Conservation (phyloP, 2,113 vertebrate genomes). For the Strigops habroptila region DNA sequence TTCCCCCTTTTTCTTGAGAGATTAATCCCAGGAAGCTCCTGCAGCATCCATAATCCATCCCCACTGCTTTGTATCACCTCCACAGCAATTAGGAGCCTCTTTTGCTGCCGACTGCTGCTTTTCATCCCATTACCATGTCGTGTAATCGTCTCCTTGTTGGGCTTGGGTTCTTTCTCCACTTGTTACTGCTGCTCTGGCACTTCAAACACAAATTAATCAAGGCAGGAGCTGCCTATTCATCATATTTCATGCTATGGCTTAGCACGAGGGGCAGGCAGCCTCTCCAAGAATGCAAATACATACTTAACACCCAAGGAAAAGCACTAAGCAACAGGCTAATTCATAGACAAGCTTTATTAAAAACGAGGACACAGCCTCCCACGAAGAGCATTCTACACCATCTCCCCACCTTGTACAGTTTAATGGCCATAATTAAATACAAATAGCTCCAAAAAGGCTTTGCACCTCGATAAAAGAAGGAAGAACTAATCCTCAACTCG, state of each 20-base stretch:
- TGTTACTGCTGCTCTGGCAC: background rate
- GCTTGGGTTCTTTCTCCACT: background rate
- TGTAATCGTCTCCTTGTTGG: fast-evolving
- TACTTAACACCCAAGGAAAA: background rate
- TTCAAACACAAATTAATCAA: background rate
- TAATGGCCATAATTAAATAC: background rate
- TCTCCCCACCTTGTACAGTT: background rate
- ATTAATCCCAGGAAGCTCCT: background rate
- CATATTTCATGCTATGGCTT: background rate
- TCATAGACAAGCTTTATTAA: conserved; percentile 39
- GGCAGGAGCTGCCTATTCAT: background rate
- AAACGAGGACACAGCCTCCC: background rate
- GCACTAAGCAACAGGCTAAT: background rate
- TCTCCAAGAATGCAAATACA: background rate
- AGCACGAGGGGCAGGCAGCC: background rate
- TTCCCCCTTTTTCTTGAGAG: background rate
- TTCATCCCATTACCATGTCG: background rate
- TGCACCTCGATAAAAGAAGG: background rate
- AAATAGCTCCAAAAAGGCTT: background rate
- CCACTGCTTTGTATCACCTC: background rate
- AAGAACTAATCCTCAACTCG: background rate
- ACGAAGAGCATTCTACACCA: background rate
- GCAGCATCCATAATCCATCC: background rate
- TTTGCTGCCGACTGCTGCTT: background rate
- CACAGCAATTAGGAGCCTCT: background rate